Evolutionary conservation across 1,140 invertebrate species (phyloP).

Genomic region (Aphidius gifuensis): DNA sequence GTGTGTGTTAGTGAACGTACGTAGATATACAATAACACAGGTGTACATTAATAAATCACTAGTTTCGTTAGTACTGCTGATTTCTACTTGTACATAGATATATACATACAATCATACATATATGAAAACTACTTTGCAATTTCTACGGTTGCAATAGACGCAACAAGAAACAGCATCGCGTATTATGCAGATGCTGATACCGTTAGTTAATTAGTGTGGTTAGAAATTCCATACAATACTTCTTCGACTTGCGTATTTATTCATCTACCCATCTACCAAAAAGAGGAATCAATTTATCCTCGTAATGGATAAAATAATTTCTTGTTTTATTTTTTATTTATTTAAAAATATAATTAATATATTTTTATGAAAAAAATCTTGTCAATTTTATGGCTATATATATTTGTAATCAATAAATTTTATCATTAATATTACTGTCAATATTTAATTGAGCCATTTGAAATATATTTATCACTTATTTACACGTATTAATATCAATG

Average conservation of each 20-base stretch:
- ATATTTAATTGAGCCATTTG: too few relatives aligned
- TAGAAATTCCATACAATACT: neutral
- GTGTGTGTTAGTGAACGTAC: neutral
- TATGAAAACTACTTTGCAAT: too few relatives aligned
- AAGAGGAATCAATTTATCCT: neutral
- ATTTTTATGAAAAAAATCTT: too few relatives aligned
- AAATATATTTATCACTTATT: too few relatives aligned
- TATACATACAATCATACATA: too few relatives aligned
- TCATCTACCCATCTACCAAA: neutral
- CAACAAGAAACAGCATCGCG: conserved; percentile 26
- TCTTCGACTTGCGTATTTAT: neutral
- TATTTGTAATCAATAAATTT: too few relatives aligned
- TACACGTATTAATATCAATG: neutral
- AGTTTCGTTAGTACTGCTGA: conserved; percentile 22
- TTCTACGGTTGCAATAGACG: neutral
- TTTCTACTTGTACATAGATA: neutral
- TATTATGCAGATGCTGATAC: conserved; percentile 23
- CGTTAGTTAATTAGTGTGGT: conserved; percentile 16
- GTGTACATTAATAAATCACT: conserved; percentile 24
- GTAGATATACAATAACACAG: neutral
- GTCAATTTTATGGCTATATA: too few relatives aligned
- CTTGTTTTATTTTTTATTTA: too few relatives aligned
- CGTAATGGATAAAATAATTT: neutral
- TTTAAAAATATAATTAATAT: too few relatives aligned
- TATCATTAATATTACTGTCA: too few relatives aligned